Evolutionary conservation across 2,888 invertebrate genomes (phyloP).

Genomic region (Aphrophora alni): DNA sequence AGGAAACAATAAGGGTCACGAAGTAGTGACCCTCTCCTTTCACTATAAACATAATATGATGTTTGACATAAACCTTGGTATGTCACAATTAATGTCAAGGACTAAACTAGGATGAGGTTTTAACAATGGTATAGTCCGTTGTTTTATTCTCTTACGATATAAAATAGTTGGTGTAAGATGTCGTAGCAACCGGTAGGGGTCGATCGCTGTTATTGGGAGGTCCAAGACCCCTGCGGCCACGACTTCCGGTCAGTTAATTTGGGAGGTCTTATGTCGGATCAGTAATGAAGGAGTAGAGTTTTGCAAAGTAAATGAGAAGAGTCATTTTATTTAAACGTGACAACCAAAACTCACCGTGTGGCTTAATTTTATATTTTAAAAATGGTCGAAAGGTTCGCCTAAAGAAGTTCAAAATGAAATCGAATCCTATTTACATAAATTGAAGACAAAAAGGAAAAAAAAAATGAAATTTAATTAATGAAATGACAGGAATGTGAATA

Average conservation of each 20-base stretch:
- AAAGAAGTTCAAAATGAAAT: too few species aligned
- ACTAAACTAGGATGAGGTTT: background rate
- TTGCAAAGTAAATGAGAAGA: background rate
- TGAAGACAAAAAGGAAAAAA: too few species aligned
- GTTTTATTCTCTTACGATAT: background rate
- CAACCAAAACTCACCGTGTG: too few species aligned
- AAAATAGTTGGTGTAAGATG: background rate
- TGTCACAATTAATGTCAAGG: background rate
- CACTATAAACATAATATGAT: background rate
- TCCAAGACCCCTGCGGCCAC: background rate
- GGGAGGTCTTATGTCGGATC: background rate
- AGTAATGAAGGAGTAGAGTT: background rate
- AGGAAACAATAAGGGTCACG: background rate
- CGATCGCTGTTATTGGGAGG: background rate
- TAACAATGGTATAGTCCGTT: background rate
- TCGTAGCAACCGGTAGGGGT: background rate
- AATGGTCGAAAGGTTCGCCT: too few species aligned
- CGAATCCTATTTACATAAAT: too few species aligned
- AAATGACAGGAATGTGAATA: too few species aligned
- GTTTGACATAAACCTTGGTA: background rate
- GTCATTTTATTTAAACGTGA: too few species aligned
- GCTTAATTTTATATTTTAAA: too few species aligned
- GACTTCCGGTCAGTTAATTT: background rate
- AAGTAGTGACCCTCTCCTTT: background rate
- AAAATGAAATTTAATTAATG: too few species aligned